Base-by-base conservation (phyloP, 64 coral and sea anemone species). In the Montipora efflorescens region DNA sequence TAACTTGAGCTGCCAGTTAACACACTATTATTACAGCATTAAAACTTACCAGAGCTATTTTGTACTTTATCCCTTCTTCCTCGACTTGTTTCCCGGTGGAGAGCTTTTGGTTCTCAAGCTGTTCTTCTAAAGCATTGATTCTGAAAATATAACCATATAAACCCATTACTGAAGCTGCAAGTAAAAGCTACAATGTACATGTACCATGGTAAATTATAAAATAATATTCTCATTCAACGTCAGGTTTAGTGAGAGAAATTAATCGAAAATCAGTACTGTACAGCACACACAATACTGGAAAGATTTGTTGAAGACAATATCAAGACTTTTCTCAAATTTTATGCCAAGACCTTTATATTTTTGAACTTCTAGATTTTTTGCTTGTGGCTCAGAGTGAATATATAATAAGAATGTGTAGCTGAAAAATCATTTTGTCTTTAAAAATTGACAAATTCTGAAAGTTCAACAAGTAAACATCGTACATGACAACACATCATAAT, bases 91-190 rank as follows among this genome's bases (percentile, higher is more conserved):
- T 90, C 76, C 92, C 94, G 52, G 98, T 96, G 45, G 87, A 79
- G 8, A 89, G 62, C 71, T 96, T 96, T 53, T 99, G 98, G n/a
- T 75, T 92, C 7, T 96, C 92, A 14, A 99, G 57, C 36, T 96
- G 95, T 76, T 99, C 98, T 81, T 99, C 98, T 84, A 99, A 79
- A 13, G 95, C 98, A 85, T 99, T 99, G 79, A 99, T 99, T 86
- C 98, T 99, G 70, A 12, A 94, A 91, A 69, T 14, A 45, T 88
- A 21, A 62, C 15, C 5, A 72, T 11, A 19, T 5, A 78, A 18
- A 67, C 0, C 3, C 58, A 18, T 15, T 64, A 64, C 61, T 64
- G 61, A 16, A 12, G 14, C 14, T 3, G 5, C 70, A 74, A 74
- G 70, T 21, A 74, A 74, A 74, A 7, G n/a, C 23, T 28, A 74